Percentiles rank a stretch among this genome's conserved stretches.
Evolutionary conservation across 2,113 vertebrate genomes (phyloP).

Genomic region (Macquaria australasica): DNA sequence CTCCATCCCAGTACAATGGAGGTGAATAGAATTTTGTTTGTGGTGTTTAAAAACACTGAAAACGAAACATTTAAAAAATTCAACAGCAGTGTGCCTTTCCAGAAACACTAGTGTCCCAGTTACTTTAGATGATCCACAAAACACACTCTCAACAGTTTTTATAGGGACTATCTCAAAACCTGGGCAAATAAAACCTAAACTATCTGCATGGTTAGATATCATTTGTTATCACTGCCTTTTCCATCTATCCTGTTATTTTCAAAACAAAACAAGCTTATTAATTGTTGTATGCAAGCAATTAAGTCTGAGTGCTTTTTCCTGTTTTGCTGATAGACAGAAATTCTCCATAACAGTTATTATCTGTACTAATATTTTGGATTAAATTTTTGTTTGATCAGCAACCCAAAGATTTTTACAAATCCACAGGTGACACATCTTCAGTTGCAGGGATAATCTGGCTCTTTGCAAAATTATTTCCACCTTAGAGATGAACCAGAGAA

Average conservation of each 20-base stretch:
- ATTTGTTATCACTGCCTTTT: neutral
- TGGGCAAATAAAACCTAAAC: neutral
- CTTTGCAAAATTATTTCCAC: slow-evolving; percentile 18
- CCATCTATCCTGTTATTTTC: neutral
- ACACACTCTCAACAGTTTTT: neutral
- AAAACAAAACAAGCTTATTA: slow-evolving; percentile 12
- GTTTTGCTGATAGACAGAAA: slow-evolving; percentile 17
- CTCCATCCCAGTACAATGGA: neutral
- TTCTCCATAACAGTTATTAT: slow-evolving; percentile 22
- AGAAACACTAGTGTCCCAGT: slow-evolving; percentile 20
- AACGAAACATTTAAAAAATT: slow-evolving; percentile 31
- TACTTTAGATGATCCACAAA: slow-evolving; percentile 19
- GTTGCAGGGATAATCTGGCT: slow-evolving; percentile 40
- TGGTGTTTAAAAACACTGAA: neutral
- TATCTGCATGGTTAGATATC: neutral
- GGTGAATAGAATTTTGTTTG: neutral
- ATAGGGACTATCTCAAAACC: neutral
- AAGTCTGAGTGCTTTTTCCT: neutral
- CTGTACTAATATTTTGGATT: slow-evolving; percentile 31
- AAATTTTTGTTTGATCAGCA: slow-evolving; percentile 53
- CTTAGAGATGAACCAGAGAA: slow-evolving; percentile 34
- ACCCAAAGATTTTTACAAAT: slow-evolving; percentile 45
- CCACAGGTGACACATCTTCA: slow-evolving; percentile 51
- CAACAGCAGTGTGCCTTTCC: slow-evolving; percentile 20
- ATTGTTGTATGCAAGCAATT: neutral